Percentiles rank a stretch among this genome's conserved stretches.
phyloP scores from a whole-genome alignment of 2,797 vertebrate genomes.

The Pipistrellus pipistrellus region DNA sequence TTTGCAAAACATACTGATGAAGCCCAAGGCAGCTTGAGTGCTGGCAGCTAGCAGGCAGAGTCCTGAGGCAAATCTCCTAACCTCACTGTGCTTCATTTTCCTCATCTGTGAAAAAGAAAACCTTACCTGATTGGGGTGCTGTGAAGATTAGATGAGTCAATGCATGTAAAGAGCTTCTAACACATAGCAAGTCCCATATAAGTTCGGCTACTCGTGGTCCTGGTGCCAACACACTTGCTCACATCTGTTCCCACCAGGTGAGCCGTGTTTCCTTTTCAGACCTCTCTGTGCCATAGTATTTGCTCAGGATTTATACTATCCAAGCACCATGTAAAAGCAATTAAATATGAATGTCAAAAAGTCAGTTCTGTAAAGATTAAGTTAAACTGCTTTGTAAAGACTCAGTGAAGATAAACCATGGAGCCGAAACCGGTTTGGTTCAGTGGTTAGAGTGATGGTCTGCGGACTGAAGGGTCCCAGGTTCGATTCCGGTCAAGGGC shows the following conservation, averaged over 20 bases:
- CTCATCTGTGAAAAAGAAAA: not conserved
- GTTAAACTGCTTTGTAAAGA: not conserved
- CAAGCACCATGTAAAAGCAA: not conserved
- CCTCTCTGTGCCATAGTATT: not conserved
- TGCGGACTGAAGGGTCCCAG: too few relatives aligned
- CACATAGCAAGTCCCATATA: not conserved
- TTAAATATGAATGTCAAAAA: slow-evolving; percentile 19
- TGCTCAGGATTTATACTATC: not conserved
- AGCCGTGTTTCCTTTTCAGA: not conserved
- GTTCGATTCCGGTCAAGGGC: too few relatives aligned
- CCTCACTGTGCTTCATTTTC: not conserved
- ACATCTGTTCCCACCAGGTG: not conserved
- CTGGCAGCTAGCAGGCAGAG: not conserved
- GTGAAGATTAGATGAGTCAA: not conserved
- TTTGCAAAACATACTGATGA: not conserved
- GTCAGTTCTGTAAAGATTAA: slow-evolving; percentile 21
- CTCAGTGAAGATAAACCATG: not conserved
- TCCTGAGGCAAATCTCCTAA: not conserved
- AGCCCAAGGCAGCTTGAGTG: not conserved
- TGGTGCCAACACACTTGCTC: not conserved
- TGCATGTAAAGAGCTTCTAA: not conserved
- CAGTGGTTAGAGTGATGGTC: too few relatives aligned
- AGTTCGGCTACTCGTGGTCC: not conserved
- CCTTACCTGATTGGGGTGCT: not conserved
- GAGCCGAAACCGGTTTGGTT: too few relatives aligned